Base-by-base conservation (phyloP, 1,140 invertebrate genomes). In the Adoxophyes honmai region DNA sequence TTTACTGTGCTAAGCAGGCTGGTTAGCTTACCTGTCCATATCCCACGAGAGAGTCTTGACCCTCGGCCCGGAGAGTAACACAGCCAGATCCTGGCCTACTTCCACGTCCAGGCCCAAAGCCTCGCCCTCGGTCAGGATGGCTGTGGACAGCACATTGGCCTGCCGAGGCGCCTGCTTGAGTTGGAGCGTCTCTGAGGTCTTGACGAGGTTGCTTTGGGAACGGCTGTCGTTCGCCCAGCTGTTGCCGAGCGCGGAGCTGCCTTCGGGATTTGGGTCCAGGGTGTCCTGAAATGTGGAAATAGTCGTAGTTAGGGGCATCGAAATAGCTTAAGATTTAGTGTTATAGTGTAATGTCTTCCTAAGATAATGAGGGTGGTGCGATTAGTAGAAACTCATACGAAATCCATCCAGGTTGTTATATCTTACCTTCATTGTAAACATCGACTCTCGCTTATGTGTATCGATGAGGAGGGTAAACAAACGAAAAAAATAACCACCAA, bases 41-140 rank as follows among this genome's bases (percentile, higher is more conserved):
- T 88, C 86, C 91, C 92, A 93, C 6, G 86, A 90, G 1, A 92
- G 73, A 7, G 88, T 88, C 66, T 92, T 91, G 48, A 91, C 86
- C 15, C 92, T 76, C 3, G 91, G 90, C 55, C 90, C 88, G 42
- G 90, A 90, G 4, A 93, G 66, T 55, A 92, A 73, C 9, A 91
- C 89, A n/a, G 89, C 84, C n/a, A 93, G 72, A 70, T 93, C 91
- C 66, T 90, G 87, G 66, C 90, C 90, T 16, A 92, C 60, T 48
- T 89, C 86, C 0, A 78, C 48, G 9, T 68, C 73, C 7, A 90
- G 69, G 0, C 81, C 86, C 1, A 90, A 59, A 0, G 73, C 72
- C 58, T 89, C 86, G 1, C 84, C 86, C 61, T 90, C 89, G 1
- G 74, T 68, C 1, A 88, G 71, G 34, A 90, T 73, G 0, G 86